A percentile compares a stretch with the other conserved stretches of the same genome.
Conservation (phyloP, 2,797 vertebrate genomes). For the Synaphobranchus kaupii region DNA sequence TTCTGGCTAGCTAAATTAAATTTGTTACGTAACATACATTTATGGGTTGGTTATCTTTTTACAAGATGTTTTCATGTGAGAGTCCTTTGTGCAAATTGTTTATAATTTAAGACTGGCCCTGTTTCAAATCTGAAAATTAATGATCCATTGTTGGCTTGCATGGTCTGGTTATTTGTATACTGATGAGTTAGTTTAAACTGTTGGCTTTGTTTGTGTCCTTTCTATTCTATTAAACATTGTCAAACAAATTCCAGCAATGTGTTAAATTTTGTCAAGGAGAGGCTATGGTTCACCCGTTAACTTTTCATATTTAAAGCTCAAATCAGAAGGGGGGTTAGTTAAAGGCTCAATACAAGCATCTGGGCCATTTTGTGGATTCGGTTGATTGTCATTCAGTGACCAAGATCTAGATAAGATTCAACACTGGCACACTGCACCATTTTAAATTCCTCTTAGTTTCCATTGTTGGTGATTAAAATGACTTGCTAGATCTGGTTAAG, state of each 20-base stretch:
- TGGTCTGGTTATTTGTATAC: slow-evolving; percentile 23
- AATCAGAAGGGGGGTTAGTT: background rate
- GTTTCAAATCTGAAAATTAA: slow-evolving; percentile 33
- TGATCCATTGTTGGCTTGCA: slow-evolving; percentile 18
- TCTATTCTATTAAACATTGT: slow-evolving; percentile 45
- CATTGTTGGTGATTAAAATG: too few relatives aligned
- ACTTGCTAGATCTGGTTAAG: background rate
- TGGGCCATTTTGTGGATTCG: background rate
- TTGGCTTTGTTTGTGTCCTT: slow-evolving; percentile 45
- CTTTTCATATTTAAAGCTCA: background rate
- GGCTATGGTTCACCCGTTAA: background rate
- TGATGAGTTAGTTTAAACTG: slow-evolving; percentile 41
- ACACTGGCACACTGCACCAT: background rate
- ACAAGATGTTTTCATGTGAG: slow-evolving; percentile 33
- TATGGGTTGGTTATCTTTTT: slow-evolving; percentile 46
- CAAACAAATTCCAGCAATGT: background rate
- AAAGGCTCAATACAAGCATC: background rate
- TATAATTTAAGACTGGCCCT: slow-evolving; percentile 18
- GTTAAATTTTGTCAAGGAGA: background rate
- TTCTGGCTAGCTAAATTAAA: slow-evolving; percentile 46
- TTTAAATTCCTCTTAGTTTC: background rate
- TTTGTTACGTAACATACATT: slow-evolving; percentile 48
- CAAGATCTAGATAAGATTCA: background rate
- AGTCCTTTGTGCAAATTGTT: slow-evolving; percentile 32
- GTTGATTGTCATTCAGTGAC: background rate